These are phyloP conservation scores for Onychomys leucogaster DNA, from an alignment of 2,797 vertebrate species.

Conservation along the genomic window DNA sequence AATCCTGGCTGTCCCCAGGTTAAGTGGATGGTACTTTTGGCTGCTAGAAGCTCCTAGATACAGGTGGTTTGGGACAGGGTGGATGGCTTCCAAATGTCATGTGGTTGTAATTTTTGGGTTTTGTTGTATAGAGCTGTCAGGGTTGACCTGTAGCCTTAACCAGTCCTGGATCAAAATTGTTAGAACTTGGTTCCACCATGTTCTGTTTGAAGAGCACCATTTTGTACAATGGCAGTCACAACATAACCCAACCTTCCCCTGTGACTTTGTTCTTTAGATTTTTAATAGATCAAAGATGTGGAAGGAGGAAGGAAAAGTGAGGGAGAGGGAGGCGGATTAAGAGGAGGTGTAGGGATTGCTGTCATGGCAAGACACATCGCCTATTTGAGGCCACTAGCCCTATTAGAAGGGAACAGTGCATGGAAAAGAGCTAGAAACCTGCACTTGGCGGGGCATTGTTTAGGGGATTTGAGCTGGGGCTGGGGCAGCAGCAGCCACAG, in stretches of 20 bases:
- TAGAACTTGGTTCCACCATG: slow-evolving; percentile 59
- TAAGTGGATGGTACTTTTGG: neutral
- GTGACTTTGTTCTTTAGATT: slow-evolving; percentile 92
- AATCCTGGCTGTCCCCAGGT: neutral
- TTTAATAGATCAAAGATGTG: slow-evolving; percentile 94
- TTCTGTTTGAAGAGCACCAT: slow-evolving; percentile 82
- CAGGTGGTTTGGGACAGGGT: neutral
- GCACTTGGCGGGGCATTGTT: slow-evolving; percentile 90
- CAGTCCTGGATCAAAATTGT: slow-evolving; percentile 54
- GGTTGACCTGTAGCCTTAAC: slow-evolving; percentile 64
- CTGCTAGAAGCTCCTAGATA: neutral
- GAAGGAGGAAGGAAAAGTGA: slow-evolving; percentile 88
- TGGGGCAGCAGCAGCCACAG: slow-evolving; percentile 83
- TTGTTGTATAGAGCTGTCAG: slow-evolving; percentile 59
- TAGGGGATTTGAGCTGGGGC: slow-evolving; percentile 84
- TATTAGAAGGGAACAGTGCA: slow-evolving; percentile 93
- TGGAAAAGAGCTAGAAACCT: slow-evolving; percentile 89
- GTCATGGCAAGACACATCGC: slow-evolving; percentile 93
- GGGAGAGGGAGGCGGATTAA: slow-evolving; percentile 86
- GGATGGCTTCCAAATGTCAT: neutral
- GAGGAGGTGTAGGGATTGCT: slow-evolving; percentile 91
- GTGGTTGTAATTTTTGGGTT: neutral
- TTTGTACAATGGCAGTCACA: slow-evolving; percentile 84
- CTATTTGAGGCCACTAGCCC: slow-evolving; percentile 91
- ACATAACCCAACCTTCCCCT: slow-evolving; percentile 74